Evolutionary conservation across 64 coral and sea anemone genomes (phyloP), one percentile per base, ranked within the genome.

Genomic region (Porites lutea): DNA sequence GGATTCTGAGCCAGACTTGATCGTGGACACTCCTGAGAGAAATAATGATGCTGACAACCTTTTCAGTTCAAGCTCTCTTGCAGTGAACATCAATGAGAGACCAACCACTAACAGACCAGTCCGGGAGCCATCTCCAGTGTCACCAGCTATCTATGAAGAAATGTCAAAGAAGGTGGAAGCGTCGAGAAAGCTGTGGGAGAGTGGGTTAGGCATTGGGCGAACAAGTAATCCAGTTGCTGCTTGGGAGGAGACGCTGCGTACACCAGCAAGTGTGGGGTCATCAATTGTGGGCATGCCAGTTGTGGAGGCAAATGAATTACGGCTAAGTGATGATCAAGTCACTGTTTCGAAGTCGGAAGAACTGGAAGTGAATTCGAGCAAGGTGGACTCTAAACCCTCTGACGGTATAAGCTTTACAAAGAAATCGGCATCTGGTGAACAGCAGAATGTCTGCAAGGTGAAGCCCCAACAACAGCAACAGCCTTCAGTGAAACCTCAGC

Each of bases 381-480:
- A 87, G 27, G 47, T 68, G 46, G 95, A 97, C 19, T 92, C 90
- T 2, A 79, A 87, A 46, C 86, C 93, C 48, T 44, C 92, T 47
- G 76, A 67, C 20, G 82, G 93, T 52, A 65, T 86, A 5, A 92
- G 87, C 77, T 82, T 90, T 65, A 83, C 65, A 7, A 96, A 99
- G 64, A 99, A 99, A 81, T 23, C 94, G 48, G 65, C 79, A 69
- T 75, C 77, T 44, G 88, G 78, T 54, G 97, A 99, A 57, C 97
- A 99, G 49, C 97, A 99, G 22, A 96, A 96, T 64, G 94, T 96
- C 13, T 96, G 94, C 74, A 99, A 99, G 89, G 91, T 99, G 2
- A 99, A 99, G 48, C 97, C 97, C 16, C 96, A 98, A 43, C 96
- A 99, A 65, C 97, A 98, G 54, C 97, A 98, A 47, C 96, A 95